A percentile compares a stretch with the other conserved stretches of the same genome.
Conservation (phyloP, 2,888 invertebrate genomes). For the Agrotis clavis region DNA sequence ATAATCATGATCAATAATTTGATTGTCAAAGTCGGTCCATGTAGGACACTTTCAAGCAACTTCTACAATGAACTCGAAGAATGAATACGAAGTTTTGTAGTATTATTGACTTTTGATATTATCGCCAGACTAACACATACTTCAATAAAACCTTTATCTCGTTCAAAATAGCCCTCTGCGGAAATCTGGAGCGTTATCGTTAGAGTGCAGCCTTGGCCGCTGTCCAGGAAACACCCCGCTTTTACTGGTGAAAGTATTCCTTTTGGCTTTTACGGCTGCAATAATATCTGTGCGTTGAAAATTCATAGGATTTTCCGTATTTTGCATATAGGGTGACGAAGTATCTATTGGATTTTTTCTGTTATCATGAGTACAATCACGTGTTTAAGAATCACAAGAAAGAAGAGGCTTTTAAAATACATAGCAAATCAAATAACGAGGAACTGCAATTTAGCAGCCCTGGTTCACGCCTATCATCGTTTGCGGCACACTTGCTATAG, state of each 20-base stretch:
- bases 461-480: conserved; percentile 42
- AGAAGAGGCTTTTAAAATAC: conserved; percentile 31
- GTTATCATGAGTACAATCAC: too few relatives aligned
- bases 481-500: conserved; percentile 23
- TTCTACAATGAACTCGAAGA: neutral
- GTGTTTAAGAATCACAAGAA: too few relatives aligned
- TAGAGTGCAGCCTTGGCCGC: conserved; percentile 71
- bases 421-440: conserved; percentile 48
- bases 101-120: conserved; percentile 6
- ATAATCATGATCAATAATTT: neutral
- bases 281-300: conserved; percentile 32
- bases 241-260: conserved; percentile 71
- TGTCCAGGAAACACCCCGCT: conserved; percentile 68
- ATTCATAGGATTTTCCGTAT: conserved; percentile 16
- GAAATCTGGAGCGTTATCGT: conserved; percentile 55
- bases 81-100: neutral
- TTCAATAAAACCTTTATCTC: conserved; percentile 35
- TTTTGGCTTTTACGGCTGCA: conserved; percentile 46
- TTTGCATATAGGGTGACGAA: neutral
- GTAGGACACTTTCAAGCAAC: neutral
- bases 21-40: neutral
- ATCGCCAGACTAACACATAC: conserved; percentile 15
- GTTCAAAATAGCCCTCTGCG: conserved; percentile 29
- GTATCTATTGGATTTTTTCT: too few relatives aligned
- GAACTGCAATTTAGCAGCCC: conserved; percentile 39